Evolutionary conservation across 2,888 invertebrate genomes (phyloP), one percentile per base, ranked within the genome.

Genomic region (Cephus rjabovi): DNA sequence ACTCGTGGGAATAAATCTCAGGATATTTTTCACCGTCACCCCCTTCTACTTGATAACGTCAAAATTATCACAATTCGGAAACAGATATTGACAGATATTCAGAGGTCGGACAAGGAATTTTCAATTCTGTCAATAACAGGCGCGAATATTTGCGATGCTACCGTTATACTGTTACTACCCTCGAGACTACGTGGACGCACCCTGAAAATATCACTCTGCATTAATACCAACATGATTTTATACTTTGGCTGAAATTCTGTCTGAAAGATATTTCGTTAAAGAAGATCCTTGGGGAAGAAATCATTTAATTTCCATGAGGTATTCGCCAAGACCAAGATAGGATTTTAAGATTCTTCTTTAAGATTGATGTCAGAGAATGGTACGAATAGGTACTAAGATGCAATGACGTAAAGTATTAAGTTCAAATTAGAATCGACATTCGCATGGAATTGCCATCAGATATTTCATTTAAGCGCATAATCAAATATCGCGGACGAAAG

Each of bases 141-240:
- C 76, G 70, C 78, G 78, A 78, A 73, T 78, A 73, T 78, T 73
- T 34, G 75, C 78, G 78, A 78, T 73, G 73, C 56, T 76, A 33
- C 35, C n/a, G 35, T 34, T 23, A 56, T 56, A 23, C 23, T 23
- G 56, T 56, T 56, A 23, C 23, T 56, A 56, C 56, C 56, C 56
- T 56, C 56, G 56, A 56, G 56, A 56, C 56, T 56, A 23, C 23
- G 23, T 23, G 56, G 56, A 56, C 23, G 23, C 56, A 56, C 37
- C 77, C 76, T 40, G 75, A 76, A 78, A 76, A 76, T 76, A 79
- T 76, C 76, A 76, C 76, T 81, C 76, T 79, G 80, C 79, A 84
- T 83, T 82, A 83, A 85, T 83, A 76, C 76, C 37, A 74, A 86
- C 85, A 86, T 79, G 84, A 83, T 85, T 87, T 83, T 81, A 84